Percentiles rank a stretch among this genome's conserved stretches.
These are phyloP conservation scores for Drosophila incognita DNA, from an alignment of 2,888 invertebrate genomes.

Conservation along the genomic window DNA sequence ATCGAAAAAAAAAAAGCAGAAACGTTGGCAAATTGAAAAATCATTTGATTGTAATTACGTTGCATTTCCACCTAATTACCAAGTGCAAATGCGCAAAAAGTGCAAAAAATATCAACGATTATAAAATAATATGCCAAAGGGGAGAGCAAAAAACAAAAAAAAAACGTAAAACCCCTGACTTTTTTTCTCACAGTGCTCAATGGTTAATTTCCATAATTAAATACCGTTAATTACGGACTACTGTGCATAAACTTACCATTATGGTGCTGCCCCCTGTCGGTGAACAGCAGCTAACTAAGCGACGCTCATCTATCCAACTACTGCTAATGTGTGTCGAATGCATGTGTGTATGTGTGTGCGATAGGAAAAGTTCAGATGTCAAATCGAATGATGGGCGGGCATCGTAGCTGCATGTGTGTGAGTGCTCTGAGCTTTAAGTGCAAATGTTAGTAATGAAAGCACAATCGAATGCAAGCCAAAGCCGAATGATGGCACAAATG, in stretches of 20 bases:
- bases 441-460: slow-evolving; percentile 45
- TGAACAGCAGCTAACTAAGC: slow-evolving; percentile 25
- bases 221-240: slow-evolving; percentile 71
- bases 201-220: slow-evolving; percentile 80
- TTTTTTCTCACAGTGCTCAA: slow-evolving; percentile 63
- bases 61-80: slow-evolving; percentile 76
- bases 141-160: slow-evolving; percentile 17
- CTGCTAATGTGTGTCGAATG: not conserved
- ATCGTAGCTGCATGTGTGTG: not conserved
- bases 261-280: slow-evolving; percentile 36
- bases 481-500: slow-evolving; percentile 67
- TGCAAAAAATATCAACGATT: slow-evolving; percentile 27
- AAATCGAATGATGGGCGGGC: slow-evolving; percentile 65
- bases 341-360: slow-evolving; percentile 8
- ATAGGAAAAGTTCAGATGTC: slow-evolving; percentile 66
- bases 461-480: slow-evolving; percentile 38
- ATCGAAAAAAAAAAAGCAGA: slow-evolving; percentile 32
- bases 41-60: slow-evolving; percentile 75
- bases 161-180: slow-evolving; percentile 4
- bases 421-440: slow-evolving; percentile 24
- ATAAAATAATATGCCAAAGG: slow-evolving; percentile 21
- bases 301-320: slow-evolving; percentile 4
- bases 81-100: slow-evolving; percentile 35
- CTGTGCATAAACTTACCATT: slow-evolving; percentile 40
- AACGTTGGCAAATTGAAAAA: slow-evolving; percentile 69